Evolutionary conservation across 92 coral and sea anemone genomes (phyloP).

Genomic region (Galaxea fascicularis): DNA sequence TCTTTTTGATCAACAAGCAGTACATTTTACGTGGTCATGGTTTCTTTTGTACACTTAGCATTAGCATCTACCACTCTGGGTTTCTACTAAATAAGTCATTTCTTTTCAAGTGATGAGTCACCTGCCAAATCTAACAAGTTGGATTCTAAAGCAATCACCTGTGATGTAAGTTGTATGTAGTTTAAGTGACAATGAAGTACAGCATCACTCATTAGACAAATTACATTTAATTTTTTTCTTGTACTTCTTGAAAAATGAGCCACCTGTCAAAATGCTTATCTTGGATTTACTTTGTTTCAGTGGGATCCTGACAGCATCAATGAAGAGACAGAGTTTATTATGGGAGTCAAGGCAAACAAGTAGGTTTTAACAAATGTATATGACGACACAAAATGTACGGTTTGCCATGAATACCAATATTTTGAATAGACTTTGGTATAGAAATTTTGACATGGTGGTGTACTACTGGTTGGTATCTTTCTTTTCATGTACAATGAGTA

Average conservation of each 20-base stretch:
- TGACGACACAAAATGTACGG: neutral
- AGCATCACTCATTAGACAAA: neutral
- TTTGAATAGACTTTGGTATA: too few relatives aligned
- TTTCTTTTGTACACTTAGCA: too few relatives aligned
- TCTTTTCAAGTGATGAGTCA: conserved; percentile 54
- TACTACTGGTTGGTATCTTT: too few relatives aligned
- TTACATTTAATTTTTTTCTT: too few relatives aligned
- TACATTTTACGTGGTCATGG: too few relatives aligned
- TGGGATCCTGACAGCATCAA: conserved; percentile 95
- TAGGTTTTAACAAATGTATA: conserved; percentile 38
- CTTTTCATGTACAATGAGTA: too few relatives aligned
- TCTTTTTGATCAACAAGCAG: too few relatives aligned
- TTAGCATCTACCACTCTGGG: too few relatives aligned
- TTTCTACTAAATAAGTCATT: neutral
- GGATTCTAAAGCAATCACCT: conserved; percentile 66
- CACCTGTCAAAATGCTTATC: neutral
- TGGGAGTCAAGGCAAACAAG: conserved; percentile 99
- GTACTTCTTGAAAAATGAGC: too few relatives aligned
- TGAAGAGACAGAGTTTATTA: conserved; percentile 96
- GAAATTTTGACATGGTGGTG: too few relatives aligned
- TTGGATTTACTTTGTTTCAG: conserved; percentile 34
- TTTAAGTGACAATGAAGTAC: neutral
- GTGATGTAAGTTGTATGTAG: conserved; percentile 51
- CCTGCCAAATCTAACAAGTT: conserved; percentile 66
- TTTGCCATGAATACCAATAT: too few relatives aligned